Base-by-base conservation (phyloP, 2,888 invertebrate species). In the Eurytoma adleriae region DNA sequence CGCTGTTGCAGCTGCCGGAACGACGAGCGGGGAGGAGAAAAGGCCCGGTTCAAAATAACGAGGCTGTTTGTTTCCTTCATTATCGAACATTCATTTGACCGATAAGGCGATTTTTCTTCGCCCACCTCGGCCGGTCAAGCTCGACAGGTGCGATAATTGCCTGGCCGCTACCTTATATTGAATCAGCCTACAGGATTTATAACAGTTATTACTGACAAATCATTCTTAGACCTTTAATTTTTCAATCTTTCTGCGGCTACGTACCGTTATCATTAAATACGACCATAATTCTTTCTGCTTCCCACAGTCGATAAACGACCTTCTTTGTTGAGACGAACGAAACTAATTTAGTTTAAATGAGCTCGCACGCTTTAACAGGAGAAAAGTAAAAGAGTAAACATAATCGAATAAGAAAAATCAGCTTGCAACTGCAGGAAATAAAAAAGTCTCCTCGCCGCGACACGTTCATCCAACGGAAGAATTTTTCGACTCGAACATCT, bases 1-100 rank as follows among this genome's bases (percentile, higher is more conserved):
- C 48, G 27, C 27, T 27, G 0, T 13, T 13, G 40, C 48, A 24
- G 16, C 12, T 20, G 20, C 5, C 13, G 3, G 56, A 7, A 56
- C 16, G 30, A 64, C n/a, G 30, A 16, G 62, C 48, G 14, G 12
- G 16, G 24, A 20, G n/a, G 18, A 40, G 40, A 12, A 27, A 48
- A 12, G 20, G 2, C 48, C 10, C n/a, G 30, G 62, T 2, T 0
- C 54, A 20, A 27, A 50, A 64, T 70, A 54, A 77, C 56, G 77
- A 77, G 69, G 40, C 56, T 64, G 64, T 69, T 77, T 77, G 77
- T 77, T 77, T 70, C 40, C 50, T 77, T 62, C 62, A 69, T 69
- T 69, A 77, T 61, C 52, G 68, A 18, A 40, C 40, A 40, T 40
- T 40, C 40, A 40, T 40, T 40, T 40, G 40, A 40, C 40, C 24